These are phyloP conservation scores for Bradypodion ventrale DNA, from an alignment of 2,797 vertebrate species.

Conservation along the genomic window DNA sequence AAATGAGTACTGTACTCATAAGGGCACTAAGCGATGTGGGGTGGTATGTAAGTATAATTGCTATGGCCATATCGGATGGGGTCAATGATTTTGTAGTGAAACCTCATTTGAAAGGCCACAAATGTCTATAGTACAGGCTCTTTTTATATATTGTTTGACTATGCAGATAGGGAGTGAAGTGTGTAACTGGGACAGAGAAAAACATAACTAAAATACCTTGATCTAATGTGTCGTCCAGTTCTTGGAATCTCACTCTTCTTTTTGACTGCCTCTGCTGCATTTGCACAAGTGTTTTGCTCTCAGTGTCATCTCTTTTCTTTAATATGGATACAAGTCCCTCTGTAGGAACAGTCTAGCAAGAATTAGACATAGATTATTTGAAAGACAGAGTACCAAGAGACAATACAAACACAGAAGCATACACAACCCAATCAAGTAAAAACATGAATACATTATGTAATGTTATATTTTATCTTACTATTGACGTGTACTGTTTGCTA, in stretches of 20 bases:
- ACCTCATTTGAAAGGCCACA: neutral
- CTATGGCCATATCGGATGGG: neutral
- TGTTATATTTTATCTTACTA: neutral
- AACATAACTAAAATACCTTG: slow-evolving; percentile 79
- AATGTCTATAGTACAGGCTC: neutral
- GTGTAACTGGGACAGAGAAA: neutral
- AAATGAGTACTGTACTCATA: no score
- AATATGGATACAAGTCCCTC: slow-evolving; percentile 94
- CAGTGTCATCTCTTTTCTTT: slow-evolving; percentile 85
- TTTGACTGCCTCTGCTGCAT: slow-evolving; percentile 78
- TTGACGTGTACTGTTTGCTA: no score
- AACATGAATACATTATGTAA: neutral
- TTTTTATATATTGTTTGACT: neutral
- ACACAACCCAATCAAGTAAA: neutral
- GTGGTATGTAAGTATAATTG: no score
- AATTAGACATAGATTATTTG: slow-evolving; percentile 18
- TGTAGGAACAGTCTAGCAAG: slow-evolving; percentile 79
- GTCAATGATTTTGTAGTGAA: neutral
- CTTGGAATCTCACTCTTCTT: slow-evolving; percentile 92
- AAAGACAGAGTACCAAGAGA: neutral
- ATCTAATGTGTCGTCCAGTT: slow-evolving; percentile 86
- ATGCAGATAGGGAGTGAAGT: neutral
- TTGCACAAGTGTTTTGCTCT: slow-evolving; percentile 75
- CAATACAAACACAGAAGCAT: neutral
- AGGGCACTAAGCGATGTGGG: no score